These are phyloP conservation scores for Balearica regulorum DNA, from an alignment of 2,797 vertebrate genomes.

Conservation along the genomic window DNA sequence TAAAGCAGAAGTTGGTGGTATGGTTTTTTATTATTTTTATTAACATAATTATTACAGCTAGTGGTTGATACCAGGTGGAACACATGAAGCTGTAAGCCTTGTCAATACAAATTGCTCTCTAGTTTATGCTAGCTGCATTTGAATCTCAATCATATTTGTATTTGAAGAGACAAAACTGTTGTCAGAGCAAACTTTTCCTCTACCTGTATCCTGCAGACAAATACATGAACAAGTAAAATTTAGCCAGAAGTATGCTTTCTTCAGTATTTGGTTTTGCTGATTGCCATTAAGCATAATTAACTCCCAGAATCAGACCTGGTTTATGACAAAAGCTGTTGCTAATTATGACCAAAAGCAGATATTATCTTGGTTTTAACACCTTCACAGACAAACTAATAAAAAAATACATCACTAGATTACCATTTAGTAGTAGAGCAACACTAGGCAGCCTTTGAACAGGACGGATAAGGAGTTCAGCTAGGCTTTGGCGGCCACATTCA, in stretches of 20 bases:
- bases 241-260: background rate
- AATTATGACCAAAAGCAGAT: background rate
- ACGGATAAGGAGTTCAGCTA: slow-evolving; percentile 94
- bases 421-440: slow-evolving; percentile 91
- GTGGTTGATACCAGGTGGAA: background rate
- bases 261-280: background rate
- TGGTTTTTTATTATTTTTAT: background rate
- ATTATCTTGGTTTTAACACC: background rate
- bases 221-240: background rate
- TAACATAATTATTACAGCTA: background rate
- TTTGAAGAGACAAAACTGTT: background rate
- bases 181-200: background rate
- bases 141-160: background rate
- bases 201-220: background rate
- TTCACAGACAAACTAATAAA: background rate
- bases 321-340: background rate
- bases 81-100: background rate
- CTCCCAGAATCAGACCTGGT: background rate
- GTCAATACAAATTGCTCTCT: background rate
- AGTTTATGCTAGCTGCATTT: background rate
- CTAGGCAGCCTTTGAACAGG: slow-evolving; percentile 97
- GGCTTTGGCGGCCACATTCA: slow-evolving; percentile 93
- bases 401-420: slow-evolving; percentile 68
- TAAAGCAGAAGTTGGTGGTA: background rate
- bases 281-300: background rate